Conservation (phyloP, 2,113 vertebrate species). For the Chloropsis hardwickii region DNA sequence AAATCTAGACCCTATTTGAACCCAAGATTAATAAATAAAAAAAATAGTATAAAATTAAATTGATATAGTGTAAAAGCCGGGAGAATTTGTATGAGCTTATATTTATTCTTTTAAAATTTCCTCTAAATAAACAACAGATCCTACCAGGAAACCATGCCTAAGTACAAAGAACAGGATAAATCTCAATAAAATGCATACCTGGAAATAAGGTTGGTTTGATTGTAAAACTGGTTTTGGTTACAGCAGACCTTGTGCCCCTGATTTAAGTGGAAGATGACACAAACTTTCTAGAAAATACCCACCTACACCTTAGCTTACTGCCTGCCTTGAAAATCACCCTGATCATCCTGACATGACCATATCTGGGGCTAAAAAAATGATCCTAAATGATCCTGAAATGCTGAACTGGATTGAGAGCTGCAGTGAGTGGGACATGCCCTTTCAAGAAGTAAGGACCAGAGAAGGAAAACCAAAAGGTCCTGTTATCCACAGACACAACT, state of each 20-base stretch:
- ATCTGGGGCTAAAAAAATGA: neutral
- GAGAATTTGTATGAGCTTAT: neutral
- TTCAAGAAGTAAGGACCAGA: neutral
- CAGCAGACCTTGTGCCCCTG: neutral
- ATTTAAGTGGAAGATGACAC: neutral
- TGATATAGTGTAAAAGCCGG: neutral
- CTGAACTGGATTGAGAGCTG: neutral
- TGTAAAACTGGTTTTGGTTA: neutral
- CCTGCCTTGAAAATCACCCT: neutral
- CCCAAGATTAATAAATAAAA: neutral
- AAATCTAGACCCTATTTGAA: neutral
- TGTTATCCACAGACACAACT: neutral
- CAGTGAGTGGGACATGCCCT: neutral
- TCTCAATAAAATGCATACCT: neutral
- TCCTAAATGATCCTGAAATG: neutral
- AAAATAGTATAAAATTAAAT: neutral
- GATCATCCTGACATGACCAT: neutral
- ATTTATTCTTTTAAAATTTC: neutral
- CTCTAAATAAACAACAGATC: neutral
- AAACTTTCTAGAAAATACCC: neutral
- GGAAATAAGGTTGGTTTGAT: neutral
- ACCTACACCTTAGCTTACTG: neutral
- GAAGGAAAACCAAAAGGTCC: neutral
- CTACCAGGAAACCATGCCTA: neutral
- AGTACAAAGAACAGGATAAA: neutral